Base-by-base conservation (phyloP, 1,140 invertebrate species). In the Mycetomoellerius zeteki region DNA sequence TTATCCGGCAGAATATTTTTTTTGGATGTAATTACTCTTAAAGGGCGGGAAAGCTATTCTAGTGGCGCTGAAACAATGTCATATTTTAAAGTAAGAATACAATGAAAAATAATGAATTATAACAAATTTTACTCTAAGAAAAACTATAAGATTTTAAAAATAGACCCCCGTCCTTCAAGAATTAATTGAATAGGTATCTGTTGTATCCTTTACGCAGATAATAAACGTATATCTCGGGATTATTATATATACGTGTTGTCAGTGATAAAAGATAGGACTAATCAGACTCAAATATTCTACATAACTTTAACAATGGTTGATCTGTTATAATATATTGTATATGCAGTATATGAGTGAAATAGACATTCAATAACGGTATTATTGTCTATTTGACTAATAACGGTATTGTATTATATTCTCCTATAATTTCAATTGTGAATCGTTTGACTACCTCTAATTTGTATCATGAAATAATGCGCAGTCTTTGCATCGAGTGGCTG, bases 261-360 rank as follows among this genome's bases (percentile, higher is more conserved):
- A 37, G 52, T 75, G 14, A 16, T 37, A 76, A n/a, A 60, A 60
- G 33, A 60, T 24, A 4, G 1, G n/a, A 76, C 3, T 76, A 58
- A 6, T 37, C n/a, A 75, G 52, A 37, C 52, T 37, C 33, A 58
- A 14, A 10, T 19, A 30, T 16, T 14, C 21, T 16, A 37, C 10
- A 43, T 77, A 37, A 72, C 8, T 30, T 5, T 73, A 54, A 76
- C 21, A 76, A 30, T 24, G n/a, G 7, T 56, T 16, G 21, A 76
- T 76, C 8, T 19, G 12, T 62, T 43, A 12, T 16, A 71, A 47
- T 37, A 75, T 33, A 69, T 21, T 33, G 54, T 52, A 54, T 33
- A 33, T 10, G 8, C 24, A 19, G 5, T 27, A 10, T 43, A 12
- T 60, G 1, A 1, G 0, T 27, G 21, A 33, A 56, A 56, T 56